Base-by-base conservation (phyloP, 2,797 vertebrate genomes). In the Brachyalestes nurse region DNA sequence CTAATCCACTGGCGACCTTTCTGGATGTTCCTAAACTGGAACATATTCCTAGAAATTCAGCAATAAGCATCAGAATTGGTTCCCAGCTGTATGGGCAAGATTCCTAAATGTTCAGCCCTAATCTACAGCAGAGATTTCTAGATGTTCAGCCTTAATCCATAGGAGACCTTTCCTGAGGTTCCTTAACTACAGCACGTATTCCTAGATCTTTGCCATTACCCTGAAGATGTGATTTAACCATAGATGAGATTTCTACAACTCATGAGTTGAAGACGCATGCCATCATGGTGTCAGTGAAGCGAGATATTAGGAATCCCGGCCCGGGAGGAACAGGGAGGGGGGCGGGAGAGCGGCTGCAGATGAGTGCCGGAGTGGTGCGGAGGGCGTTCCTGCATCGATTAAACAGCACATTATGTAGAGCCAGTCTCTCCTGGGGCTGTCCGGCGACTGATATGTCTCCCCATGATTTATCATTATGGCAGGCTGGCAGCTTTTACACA, bases 401-500 rank as follows among this genome's bases (percentile, higher is more conserved):
- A 72, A 79, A 74, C 71, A 38, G 80, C 23, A 51, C 70, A 81
- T 89, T 84, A 88, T 81, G 78, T 57, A 77, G 72, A 84, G 75
- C 23, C 78, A 62, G 47, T 55, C 75, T 79, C 82, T 83, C 81
- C 47, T 2, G 77, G 66, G 81, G 65, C 79, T 80, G 70, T 82
- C 84, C 83, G 72, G 84, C 79, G 80, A 57, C 76, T 78, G 53
- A 58, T 53, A 65, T 49, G 75, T 86, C 82, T 74, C 53, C 34
- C 60, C 55, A 47, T 87, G 85, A 90, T 88, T 90, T 83, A 87
- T 87, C n/a, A 75, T 71, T 73, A 74, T 86, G 84, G 77, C 72
- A 47, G 65, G 58, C 83, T 80, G 81, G 82, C 82, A 78, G 76
- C 81, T 78, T 78, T 85, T 73, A 65, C 65, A 85, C 72, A 78